Evolutionary conservation across 2,888 invertebrate genomes (phyloP).

Genomic region (Gymnoscelis rufifasciata): DNA sequence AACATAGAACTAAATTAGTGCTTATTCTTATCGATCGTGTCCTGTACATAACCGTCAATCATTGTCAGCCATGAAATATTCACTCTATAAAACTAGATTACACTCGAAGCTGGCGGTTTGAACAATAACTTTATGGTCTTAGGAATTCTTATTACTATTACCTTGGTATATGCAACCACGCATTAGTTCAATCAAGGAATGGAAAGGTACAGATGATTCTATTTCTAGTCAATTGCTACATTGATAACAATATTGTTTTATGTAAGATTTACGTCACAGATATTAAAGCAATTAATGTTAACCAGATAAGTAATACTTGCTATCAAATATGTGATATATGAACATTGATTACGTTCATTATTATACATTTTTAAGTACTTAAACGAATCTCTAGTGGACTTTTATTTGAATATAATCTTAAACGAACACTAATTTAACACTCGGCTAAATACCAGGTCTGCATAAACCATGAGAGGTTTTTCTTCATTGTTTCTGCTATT

Average conservation of each 20-base stretch:
- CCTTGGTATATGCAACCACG: no score
- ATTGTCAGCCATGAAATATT: slow-evolving; percentile 6
- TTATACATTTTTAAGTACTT: no score
- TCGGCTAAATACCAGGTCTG: no score
- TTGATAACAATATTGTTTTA: slow-evolving; percentile 3
- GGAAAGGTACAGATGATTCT: slow-evolving; percentile 18
- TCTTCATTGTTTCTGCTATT: no score
- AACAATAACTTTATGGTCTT: no score
- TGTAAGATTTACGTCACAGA: slow-evolving; percentile 18
- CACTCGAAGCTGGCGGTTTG: no score
- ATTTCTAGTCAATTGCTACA: slow-evolving; percentile 14
- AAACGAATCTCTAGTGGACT: no score
- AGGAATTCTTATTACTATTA: no score
- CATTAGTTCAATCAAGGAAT: slow-evolving; percentile 1
- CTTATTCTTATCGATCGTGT: slow-evolving; percentile 58
- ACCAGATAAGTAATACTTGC: slow-evolving; percentile 20
- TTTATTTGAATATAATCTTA: no score
- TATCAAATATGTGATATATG: neutral
- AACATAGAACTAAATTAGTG: slow-evolving; percentile 43
- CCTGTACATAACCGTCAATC: slow-evolving; percentile 40
- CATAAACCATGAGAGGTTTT: no score
- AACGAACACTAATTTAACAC: no score
- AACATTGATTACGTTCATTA: no score
- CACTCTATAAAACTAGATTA: neutral
- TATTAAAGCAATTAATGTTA: slow-evolving; percentile 12